A percentile compares a stretch with the other conserved stretches of the same genome.
phyloP scores from a whole-genome alignment of 2,113 vertebrate species.

The Salminus brasiliensis region DNA sequence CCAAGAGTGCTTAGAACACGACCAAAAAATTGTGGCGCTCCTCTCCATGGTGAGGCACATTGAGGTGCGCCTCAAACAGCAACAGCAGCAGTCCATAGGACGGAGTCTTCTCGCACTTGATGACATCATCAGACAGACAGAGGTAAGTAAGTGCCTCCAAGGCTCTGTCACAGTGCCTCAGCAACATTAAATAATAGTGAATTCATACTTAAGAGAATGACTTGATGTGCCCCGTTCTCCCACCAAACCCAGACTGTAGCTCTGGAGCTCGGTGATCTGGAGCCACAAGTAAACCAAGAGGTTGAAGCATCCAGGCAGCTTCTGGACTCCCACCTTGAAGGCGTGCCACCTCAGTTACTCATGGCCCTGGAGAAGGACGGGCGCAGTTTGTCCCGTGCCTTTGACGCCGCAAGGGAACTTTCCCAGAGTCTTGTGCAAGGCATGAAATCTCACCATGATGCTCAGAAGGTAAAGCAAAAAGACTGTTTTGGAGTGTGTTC shows the following conservation, averaged over 20 bases:
- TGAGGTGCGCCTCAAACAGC: conserved; percentile 85
- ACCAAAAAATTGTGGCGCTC: conserved; percentile 85
- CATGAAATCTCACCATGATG: conserved; percentile 74
- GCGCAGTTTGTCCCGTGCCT: conserved; percentile 86
- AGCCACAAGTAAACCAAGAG: conserved; percentile 78
- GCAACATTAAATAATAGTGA: too few relatives aligned
- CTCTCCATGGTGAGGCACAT: conserved; percentile 89
- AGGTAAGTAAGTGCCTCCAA: conserved; percentile 80
- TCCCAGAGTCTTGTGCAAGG: conserved; percentile 76
- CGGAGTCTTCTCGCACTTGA: conserved; percentile 74
- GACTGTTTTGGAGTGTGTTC: background rate
- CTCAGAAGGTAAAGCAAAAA: conserved; percentile 76
- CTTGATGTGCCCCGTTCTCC: conserved; percentile 9
- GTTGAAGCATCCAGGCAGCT: conserved; percentile 78
- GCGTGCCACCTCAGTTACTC: conserved; percentile 88
- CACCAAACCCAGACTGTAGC: conserved; percentile 78
- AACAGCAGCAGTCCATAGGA: conserved; percentile 77
- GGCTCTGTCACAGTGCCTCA: background rate
- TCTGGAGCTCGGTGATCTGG: conserved; percentile 84
- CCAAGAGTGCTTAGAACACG: conserved; percentile 86
- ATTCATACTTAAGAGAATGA: background rate
- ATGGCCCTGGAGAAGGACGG: conserved; percentile 90
- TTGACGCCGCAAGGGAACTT: conserved; percentile 74
- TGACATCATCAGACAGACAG: conserved; percentile 80
- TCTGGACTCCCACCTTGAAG: conserved; percentile 73